Evolutionary conservation across 2,113 vertebrate species (phyloP).

Genomic region (Eudyptes chrysolophus): DNA sequence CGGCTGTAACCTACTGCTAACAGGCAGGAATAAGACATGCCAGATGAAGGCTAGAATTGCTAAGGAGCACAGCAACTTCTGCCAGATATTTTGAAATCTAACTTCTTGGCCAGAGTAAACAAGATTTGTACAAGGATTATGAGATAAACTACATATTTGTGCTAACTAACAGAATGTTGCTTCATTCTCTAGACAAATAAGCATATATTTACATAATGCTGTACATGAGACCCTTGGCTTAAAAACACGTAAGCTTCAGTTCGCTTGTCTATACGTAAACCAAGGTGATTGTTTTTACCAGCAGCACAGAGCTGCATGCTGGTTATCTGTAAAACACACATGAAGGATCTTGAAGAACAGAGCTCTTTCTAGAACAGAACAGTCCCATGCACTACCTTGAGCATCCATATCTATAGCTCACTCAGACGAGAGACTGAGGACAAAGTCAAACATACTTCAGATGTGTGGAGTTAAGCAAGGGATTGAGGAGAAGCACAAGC

Average conservation of each 20-base stretch:
- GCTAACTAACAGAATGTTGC: conserved; percentile 15
- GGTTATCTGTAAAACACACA: background rate
- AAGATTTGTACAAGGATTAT: conserved; percentile 32
- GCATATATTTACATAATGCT: conserved; percentile 17
- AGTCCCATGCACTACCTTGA: background rate
- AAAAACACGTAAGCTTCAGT: background rate
- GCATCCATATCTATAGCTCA: background rate
- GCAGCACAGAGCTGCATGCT: background rate
- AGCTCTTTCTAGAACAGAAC: background rate
- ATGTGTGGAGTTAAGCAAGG: background rate
- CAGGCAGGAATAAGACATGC: background rate
- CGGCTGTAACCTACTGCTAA: background rate
- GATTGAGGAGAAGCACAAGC: background rate
- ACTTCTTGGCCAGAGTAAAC: conserved; percentile 16
- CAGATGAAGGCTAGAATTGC: background rate
- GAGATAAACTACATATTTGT: conserved; percentile 30
- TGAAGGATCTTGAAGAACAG: background rate
- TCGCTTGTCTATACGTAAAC: background rate
- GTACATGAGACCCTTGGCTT: background rate
- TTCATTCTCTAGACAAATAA: conserved; percentile 15
- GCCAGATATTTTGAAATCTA: conserved; percentile 39
- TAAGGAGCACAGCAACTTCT: background rate
- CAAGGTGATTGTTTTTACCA: background rate
- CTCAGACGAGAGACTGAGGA: conserved; percentile 7
- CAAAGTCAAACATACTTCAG: conserved; percentile 55